A percentile compares a stretch with the other conserved stretches of the same genome.
These are phyloP conservation scores for Nibea coibor DNA, from an alignment of 2,113 vertebrate genomes.

Conservation along the genomic window DNA sequence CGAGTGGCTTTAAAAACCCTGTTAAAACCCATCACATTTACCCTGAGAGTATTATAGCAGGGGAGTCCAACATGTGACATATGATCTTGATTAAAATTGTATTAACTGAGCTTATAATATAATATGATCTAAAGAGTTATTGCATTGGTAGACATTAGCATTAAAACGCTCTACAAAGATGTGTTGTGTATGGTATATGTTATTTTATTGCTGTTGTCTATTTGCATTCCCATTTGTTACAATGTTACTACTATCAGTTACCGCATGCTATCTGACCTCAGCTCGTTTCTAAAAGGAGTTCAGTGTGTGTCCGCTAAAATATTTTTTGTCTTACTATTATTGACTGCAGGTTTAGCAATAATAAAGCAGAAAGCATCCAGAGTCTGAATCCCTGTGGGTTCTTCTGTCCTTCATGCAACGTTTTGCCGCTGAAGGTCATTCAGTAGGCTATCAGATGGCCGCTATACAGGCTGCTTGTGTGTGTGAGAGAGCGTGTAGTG, in stretches of 20 bases:
- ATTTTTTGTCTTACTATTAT: neutral
- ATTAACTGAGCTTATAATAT: too few species aligned
- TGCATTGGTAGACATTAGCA: too few species aligned
- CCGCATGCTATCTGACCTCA: too few species aligned
- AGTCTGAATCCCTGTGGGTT: conserved; percentile 27
- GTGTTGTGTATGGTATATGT: neutral
- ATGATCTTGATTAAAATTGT: too few species aligned
- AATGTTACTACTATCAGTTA: too few species aligned
- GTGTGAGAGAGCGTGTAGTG: conserved; percentile 17
- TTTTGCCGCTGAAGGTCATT: conserved; percentile 59
- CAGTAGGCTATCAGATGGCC: conserved; percentile 42
- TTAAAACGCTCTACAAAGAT: neutral
- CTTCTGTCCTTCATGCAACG: conserved; percentile 12
- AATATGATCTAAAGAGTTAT: too few species aligned
- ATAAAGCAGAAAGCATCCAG: neutral
- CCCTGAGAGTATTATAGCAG: too few species aligned
- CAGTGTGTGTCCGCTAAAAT: neutral
- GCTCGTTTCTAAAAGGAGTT: neutral
- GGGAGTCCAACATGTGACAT: too few species aligned
- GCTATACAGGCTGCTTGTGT: conserved; percentile 17
- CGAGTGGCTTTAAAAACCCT: too few species aligned
- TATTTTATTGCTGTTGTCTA: neutral
- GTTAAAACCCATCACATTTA: too few species aligned
- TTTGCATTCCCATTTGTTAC: neutral
- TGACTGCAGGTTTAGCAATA: conserved; percentile 9